Evolutionary conservation across 1,140 invertebrate genomes (phyloP).

Genomic region (Maconellicoccus hirsutus): DNA sequence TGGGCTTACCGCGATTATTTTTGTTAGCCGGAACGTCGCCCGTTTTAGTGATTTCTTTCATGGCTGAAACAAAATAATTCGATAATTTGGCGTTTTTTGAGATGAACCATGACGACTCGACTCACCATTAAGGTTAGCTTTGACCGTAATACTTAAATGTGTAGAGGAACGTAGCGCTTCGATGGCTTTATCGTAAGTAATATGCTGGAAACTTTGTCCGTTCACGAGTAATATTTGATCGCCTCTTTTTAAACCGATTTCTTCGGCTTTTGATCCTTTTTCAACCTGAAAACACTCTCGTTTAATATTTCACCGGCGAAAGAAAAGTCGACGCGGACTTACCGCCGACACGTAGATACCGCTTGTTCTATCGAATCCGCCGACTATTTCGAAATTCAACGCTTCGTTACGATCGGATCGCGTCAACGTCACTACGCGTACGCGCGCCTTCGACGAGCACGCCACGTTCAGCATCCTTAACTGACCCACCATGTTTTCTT

Average conservation of each 20-base stretch:
- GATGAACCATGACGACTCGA: too few relatives aligned
- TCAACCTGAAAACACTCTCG: conserved; percentile 47
- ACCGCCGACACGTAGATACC: conserved; percentile 91
- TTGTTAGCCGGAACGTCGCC: conserved; percentile 61
- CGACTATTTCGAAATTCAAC: conserved; percentile 83
- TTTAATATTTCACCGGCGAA: neutral
- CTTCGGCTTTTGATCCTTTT: conserved; percentile 82
- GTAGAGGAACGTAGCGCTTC: conserved; percentile 88
- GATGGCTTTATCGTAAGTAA: conserved; percentile 76
- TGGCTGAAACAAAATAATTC: conserved; percentile 38
- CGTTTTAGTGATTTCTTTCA: conserved; percentile 74
- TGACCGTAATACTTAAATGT: conserved; percentile 90
- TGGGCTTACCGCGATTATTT: conserved; percentile 36
- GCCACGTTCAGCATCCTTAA: conserved; percentile 81
- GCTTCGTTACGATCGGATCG: conserved; percentile 82
- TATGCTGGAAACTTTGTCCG: conserved; percentile 87
- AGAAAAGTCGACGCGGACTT: conserved; percentile 17
- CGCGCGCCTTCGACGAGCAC: conserved; percentile 88
- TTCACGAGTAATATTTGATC: conserved; percentile 98
- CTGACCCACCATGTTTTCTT: conserved; percentile 71
- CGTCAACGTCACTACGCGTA: conserved; percentile 80
- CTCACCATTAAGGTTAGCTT: conserved; percentile 87
- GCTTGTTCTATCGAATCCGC: conserved; percentile 80
- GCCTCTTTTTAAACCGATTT: conserved; percentile 90
- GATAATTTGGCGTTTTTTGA: too few relatives aligned